Evolutionary conservation across 2,888 invertebrate species (phyloP).

Genomic region (Protophormia terraenovae): DNA sequence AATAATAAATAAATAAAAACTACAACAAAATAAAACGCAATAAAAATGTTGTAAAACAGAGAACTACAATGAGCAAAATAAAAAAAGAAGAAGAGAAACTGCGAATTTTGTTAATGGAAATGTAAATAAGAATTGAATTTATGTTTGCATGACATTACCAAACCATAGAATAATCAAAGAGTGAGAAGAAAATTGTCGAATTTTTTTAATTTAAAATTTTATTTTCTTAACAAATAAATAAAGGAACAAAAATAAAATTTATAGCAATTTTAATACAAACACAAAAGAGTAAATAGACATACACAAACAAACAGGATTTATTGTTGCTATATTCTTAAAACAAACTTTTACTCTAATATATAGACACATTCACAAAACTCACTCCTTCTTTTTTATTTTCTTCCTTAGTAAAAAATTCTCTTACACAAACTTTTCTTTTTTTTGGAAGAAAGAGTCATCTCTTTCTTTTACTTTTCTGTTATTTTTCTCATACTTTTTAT

Average conservation of each 20-base stretch:
- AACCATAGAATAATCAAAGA: not conserved
- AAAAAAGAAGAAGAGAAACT: not conserved
- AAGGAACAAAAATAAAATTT: conserved; percentile 18
- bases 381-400: too few relatives aligned
- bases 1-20: conserved; percentile 27
- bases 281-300: not conserved
- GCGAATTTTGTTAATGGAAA: conserved; percentile 46
- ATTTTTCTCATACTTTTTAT: too few relatives aligned
- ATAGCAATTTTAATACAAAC: conserved; percentile 32
- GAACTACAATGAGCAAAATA: not conserved
- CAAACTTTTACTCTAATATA: not conserved
- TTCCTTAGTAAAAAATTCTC: not conserved
- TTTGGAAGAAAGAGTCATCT: conserved; percentile 5
- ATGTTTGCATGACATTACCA: conserved; percentile 7
- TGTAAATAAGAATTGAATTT: conserved; percentile 59
- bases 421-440: not conserved
- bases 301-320: not conserved
- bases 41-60: conserved; percentile 16
- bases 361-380: not conserved
- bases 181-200: not conserved
- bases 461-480: not conserved
- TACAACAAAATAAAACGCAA: conserved; percentile 39
- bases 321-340: not conserved
- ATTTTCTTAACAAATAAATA: conserved; percentile 24
- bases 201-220: not conserved